These are phyloP conservation scores for Deilephila elpenor DNA, from an alignment of 2,888 invertebrate species.

Conservation along the genomic window DNA sequence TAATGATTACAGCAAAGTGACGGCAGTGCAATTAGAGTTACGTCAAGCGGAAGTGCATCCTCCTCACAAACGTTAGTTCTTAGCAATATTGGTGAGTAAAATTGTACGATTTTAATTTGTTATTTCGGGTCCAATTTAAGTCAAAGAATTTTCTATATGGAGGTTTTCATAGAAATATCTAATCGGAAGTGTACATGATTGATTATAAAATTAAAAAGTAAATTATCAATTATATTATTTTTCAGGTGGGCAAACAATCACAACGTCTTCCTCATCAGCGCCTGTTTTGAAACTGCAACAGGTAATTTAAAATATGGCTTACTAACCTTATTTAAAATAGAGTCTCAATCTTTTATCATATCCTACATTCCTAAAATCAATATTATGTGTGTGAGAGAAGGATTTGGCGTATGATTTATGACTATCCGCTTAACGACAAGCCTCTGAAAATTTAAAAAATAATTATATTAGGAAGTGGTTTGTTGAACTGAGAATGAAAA, in stretches of 20 bases:
- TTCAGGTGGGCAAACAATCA: constrained; percentile 68
- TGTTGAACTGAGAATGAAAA: too few species aligned
- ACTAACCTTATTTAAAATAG: constrained; percentile 14
- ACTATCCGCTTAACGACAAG: too few species aligned
- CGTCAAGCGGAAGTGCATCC: constrained; percentile 62
- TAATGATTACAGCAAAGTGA: constrained; percentile 66
- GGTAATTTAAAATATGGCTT: constrained; percentile 53
- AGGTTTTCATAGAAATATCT: too few species aligned
- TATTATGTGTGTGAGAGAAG: too few species aligned
- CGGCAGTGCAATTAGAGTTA: constrained; percentile 69
- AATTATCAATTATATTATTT: constrained; percentile 22
- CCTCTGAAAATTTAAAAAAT: too few species aligned
- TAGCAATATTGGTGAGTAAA: constrained; percentile 72
- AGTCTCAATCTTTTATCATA: too few species aligned
- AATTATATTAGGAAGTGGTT: too few species aligned
- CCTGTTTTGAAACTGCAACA: constrained; percentile 78
- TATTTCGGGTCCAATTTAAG: neutral
- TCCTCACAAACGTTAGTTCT: constrained; percentile 79
- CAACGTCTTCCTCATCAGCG: constrained; percentile 67
- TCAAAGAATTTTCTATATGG: too few species aligned
- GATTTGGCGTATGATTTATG: too few species aligned
- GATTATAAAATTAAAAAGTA: neutral
- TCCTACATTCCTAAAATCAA: too few species aligned
- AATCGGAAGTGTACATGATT: neutral
- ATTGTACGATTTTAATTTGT: neutral